Evolutionary conservation across 1,140 invertebrate species (phyloP), one percentile per base, ranked within the genome.

Genomic region (Lordiphosa collinella): DNA sequence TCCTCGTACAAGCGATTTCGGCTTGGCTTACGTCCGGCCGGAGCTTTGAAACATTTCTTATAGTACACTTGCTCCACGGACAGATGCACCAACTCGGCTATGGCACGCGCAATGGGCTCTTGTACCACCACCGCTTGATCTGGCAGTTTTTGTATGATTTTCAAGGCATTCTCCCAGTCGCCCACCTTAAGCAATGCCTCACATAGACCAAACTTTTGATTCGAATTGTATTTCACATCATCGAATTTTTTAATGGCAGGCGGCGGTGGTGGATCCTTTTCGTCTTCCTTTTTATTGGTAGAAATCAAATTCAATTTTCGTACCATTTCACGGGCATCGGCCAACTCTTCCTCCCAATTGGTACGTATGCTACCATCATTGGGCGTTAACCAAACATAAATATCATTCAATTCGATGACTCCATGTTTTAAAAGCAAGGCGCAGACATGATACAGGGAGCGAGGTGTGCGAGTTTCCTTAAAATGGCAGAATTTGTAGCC

Each of bases 131-230:
- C 92, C 87, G 93, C 95, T 88, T 93, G 93, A 38, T 96, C 94
- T 2, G 98, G 98, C 52, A 99, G 91, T 49, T 93, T 91, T 53
- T 93, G 93, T 13, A 97, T 93, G 32, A 99, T 90, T 44, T 91
- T 91, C 50, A 93, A 91, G 6, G 96, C 96, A 79, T 95, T 94
- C 8, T 93, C 92, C 97, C 97, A 99, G 70, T 96, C 96, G 12
- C 96, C 97, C 61, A 99, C 92, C 69, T 93, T 92, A 3, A 99
- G 87, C 3, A 99, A 88, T 1, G 96, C 96, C 88, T 98, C 95
- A 86, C 95, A 95, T 4, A 99, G 90, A 34, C 96, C 95, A 72
- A 99, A 93, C 89, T 99, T 99, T 90, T 99, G 98, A 91, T 99
- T 99, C 53, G 89, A 91, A 84, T 91, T 90, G 85, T 94, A 94